Evolutionary conservation across 1,140 invertebrate genomes (phyloP).

Genomic region (Drosophila rhopaloa): DNA sequence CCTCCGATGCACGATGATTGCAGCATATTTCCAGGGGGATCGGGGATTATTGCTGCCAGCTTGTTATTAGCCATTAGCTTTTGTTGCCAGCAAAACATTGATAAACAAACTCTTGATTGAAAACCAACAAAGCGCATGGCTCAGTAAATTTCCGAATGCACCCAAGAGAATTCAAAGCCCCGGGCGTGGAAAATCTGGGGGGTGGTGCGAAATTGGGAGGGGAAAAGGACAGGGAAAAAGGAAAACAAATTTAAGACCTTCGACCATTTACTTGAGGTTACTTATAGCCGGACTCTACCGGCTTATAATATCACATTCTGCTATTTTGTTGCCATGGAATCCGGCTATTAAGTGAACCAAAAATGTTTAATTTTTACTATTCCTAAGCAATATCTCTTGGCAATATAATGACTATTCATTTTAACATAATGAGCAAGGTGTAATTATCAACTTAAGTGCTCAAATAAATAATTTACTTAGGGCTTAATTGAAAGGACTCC

Average conservation of each 20-base stretch:
- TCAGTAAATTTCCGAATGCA: constrained; percentile 62
- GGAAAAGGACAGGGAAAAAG: neutral
- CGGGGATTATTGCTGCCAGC: constrained; percentile 35
- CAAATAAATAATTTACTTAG: too few species aligned
- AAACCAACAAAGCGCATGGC: constrained; percentile 75
- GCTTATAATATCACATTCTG: too few species aligned
- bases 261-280: too few species aligned
- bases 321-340: too few species aligned
- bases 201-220: neutral
- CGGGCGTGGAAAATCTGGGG: neutral
- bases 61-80: constrained; percentile 74
- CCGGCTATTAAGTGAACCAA: too few species aligned
- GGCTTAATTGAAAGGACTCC: constrained; percentile 15
- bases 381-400: too few species aligned
- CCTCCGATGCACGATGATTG: constrained; percentile 19
- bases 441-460: too few species aligned
- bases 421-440: too few species aligned
- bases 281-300: too few species aligned
- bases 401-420: too few species aligned
- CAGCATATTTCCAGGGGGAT: constrained; percentile 7
- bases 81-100: constrained; percentile 68
- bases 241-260: constrained; percentile 3
- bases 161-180: constrained; percentile 29
- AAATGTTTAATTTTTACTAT: too few species aligned
- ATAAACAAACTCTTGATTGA: constrained; percentile 77